phyloP scores from a whole-genome alignment of 2,797 vertebrate genomes.

The Clamator glandarius region DNA sequence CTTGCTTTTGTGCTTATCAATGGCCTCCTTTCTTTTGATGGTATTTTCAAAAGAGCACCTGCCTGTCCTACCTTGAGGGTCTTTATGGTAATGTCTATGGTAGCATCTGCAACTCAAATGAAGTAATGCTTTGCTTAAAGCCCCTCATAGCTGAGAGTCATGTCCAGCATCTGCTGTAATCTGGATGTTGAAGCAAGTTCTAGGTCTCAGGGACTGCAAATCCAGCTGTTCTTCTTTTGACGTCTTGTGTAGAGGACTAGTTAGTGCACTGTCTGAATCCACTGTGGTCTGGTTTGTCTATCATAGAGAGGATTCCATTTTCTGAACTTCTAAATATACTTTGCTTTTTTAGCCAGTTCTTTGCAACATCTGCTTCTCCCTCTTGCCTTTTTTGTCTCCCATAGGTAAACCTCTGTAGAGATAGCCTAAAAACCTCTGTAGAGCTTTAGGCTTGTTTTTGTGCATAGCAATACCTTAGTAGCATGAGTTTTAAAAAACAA shows the following conservation, averaged over 20 bases:
- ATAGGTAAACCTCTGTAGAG: not conserved
- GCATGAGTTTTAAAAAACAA: not conserved
- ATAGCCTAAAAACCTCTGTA: not conserved
- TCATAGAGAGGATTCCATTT: not conserved
- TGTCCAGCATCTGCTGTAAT: not conserved
- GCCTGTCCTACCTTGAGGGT: not conserved
- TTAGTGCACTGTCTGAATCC: not conserved
- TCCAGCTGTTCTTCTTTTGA: not conserved
- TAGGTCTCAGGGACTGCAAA: not conserved
- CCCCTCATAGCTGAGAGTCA: not conserved
- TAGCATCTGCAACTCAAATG: not conserved
- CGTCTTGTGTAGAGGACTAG: not conserved
- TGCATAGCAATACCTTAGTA: not conserved
- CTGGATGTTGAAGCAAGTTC: not conserved
- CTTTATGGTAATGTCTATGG: not conserved
- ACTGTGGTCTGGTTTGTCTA: not conserved
- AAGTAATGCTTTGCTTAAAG: not conserved
- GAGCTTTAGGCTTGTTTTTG: not conserved
- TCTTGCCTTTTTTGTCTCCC: not conserved
- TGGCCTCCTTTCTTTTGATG: not conserved
- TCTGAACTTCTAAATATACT: not conserved
- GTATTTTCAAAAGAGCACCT: not conserved
- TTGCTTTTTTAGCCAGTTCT: not conserved
- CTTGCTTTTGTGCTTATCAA: not conserved
- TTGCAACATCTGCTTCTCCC: not conserved